Evolutionary conservation across 1,140 invertebrate species (phyloP).

Genomic region (Ostrea denselamellosa): DNA sequence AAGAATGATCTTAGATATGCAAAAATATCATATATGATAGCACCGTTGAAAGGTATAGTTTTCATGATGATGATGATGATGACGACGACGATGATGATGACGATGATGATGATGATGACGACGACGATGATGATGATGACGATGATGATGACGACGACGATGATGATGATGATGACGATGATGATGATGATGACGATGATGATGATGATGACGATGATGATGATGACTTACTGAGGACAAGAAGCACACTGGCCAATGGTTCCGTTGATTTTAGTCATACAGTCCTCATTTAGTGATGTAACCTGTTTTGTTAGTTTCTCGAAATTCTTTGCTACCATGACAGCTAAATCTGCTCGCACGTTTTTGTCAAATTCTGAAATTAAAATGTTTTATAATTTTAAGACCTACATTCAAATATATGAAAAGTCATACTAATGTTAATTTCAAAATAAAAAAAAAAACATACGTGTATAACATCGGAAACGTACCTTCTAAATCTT

Average conservation of each 20-base stretch:
- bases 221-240: not conserved
- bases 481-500: not conserved
- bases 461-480: not conserved
- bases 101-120: not conserved
- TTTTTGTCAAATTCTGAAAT: slow-evolving; percentile 23
- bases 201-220: not conserved
- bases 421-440: no score
- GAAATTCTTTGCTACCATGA: not conserved
- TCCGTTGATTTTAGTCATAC: not conserved
- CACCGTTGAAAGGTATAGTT: no score
- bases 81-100: not conserved
- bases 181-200: not conserved
- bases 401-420: not conserved
- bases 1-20: no score
- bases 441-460: not conserved
- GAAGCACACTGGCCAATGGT: not conserved
- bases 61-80: not conserved
- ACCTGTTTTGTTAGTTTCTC: not conserved
- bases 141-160: no score
- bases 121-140: not conserved
- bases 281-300: not conserved
- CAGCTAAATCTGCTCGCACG: not conserved
- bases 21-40: no score
- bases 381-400: not conserved
- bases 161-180: not conserved